phyloP scores from a whole-genome alignment of 1,140 invertebrate genomes.

The Drosophila oshimai region DNA sequence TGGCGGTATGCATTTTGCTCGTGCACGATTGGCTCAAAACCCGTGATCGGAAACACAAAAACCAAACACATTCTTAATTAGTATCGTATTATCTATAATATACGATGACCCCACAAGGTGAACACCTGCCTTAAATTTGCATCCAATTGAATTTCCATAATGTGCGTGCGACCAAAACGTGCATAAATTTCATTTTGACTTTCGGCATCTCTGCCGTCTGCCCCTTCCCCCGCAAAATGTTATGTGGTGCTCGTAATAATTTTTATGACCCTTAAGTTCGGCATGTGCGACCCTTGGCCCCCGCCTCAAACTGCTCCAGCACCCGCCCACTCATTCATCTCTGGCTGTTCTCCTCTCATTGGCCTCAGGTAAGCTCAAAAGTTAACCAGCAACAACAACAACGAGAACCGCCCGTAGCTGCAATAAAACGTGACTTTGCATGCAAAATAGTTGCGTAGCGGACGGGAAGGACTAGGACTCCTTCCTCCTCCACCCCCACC shows the following conservation, averaged over 20 bases:
- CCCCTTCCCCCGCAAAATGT: constrained; percentile 21
- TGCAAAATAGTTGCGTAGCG: constrained; percentile 76
- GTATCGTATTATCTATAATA: no score
- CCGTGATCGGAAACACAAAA: no score
- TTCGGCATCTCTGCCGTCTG: neutral
- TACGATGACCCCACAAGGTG: no score
- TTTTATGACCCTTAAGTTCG: constrained; percentile 73
- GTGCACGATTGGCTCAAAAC: no score
- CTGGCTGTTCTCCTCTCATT: constrained; percentile 11
- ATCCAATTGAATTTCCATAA: constrained; percentile 76
- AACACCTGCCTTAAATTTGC: constrained; percentile 78
- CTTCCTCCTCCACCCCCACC: neutral
- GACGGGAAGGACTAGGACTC: constrained; percentile 7
- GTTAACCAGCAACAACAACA: constrained; percentile 50
- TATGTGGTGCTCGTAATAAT: constrained; percentile 71
- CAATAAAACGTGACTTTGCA: constrained; percentile 79
- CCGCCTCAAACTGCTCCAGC: neutral
- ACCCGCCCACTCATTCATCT: constrained; percentile 9
- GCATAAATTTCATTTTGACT: constrained; percentile 70
- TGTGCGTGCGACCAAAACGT: constrained; percentile 59
- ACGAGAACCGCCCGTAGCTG: constrained; percentile 62
- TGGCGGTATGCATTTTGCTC: no score
- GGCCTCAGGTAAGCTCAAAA: constrained; percentile 72
- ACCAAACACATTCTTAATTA: no score
- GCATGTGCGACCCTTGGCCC: constrained; percentile 26